Conservation (phyloP, 2,113 vertebrate species). For the Pithys albifrons region DNA sequence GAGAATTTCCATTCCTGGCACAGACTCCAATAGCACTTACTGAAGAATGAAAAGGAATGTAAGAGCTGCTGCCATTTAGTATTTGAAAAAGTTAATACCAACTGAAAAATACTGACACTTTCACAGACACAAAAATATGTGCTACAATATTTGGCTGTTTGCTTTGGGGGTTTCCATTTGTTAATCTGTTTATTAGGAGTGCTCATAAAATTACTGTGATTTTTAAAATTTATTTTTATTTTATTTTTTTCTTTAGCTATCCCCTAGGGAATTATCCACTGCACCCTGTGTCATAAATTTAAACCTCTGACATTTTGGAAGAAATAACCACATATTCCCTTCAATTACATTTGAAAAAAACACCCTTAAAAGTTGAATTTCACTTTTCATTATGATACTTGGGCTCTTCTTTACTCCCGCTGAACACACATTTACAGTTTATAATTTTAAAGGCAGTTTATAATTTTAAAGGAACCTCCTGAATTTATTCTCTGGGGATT, state of each 20-base stretch:
- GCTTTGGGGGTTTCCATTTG: background rate
- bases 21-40: background rate
- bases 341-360: background rate
- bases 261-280: background rate
- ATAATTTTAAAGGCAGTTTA: too few relatives aligned
- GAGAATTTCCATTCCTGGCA: background rate
- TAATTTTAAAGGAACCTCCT: background rate
- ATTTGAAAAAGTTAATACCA: constrained; percentile 10
- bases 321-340: background rate
- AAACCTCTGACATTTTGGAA: background rate
- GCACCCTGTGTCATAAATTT: background rate
- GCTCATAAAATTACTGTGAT: background rate
- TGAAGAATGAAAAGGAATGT: background rate
- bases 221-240: background rate
- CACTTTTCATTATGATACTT: background rate
- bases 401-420: background rate
- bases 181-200: background rate
- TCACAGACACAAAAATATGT: background rate
- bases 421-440: background rate
- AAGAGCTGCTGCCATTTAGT: background rate
- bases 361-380: background rate
- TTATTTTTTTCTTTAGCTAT: background rate
- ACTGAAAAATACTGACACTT: background rate
- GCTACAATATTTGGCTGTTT: background rate
- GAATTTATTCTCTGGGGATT: background rate